Percentiles rank a stretch among this genome's conserved stretches.
phyloP scores from a whole-genome alignment of 1,140 invertebrate species.

The Drosophila punjabiensis region DNA sequence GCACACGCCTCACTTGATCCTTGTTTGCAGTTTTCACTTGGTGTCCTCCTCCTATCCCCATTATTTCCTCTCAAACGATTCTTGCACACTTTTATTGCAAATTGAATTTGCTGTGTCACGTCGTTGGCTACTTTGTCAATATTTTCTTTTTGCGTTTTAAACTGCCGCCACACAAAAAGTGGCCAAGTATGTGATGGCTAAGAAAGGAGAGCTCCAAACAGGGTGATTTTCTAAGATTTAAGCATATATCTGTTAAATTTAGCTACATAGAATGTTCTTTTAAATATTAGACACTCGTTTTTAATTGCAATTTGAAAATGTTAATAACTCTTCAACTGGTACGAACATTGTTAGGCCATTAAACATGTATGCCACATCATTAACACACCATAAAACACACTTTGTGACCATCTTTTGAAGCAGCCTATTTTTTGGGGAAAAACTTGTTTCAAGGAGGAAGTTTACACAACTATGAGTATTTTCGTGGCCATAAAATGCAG shows the following conservation, averaged over 20 bases:
- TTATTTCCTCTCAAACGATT: conserved; percentile 43
- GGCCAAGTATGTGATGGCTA: conserved; percentile 6
- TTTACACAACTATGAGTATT: conserved; percentile 52
- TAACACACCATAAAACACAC: conserved; percentile 13
- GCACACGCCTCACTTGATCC: conserved; percentile 48
- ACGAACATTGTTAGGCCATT: not conserved
- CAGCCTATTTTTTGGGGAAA: conserved; percentile 37
- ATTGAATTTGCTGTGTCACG: conserved; percentile 79
- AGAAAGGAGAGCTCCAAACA: conserved; percentile 23
- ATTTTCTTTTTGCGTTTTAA: conserved; percentile 62
- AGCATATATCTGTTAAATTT: not conserved
- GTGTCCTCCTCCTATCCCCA: not conserved
- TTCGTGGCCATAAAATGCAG: conserved; percentile 73
- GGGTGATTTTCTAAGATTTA: conserved; percentile 35
- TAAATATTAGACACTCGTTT: not conserved
- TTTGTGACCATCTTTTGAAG: not conserved
- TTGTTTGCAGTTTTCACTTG: conserved; percentile 34
- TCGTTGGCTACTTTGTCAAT: conserved; percentile 71
- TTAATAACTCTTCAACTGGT: not conserved
- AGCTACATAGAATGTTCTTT: no score
- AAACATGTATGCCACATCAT: conserved; percentile 15
- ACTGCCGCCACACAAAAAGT: conserved; percentile 51
- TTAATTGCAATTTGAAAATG: not conserved
- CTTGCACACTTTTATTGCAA: conserved; percentile 72
- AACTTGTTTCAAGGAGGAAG: conserved; percentile 39